Evolutionary conservation across 2,113 vertebrate genomes (phyloP), one percentile per base, ranked within the genome.

Genomic region (Lampris megalopsis): DNA sequence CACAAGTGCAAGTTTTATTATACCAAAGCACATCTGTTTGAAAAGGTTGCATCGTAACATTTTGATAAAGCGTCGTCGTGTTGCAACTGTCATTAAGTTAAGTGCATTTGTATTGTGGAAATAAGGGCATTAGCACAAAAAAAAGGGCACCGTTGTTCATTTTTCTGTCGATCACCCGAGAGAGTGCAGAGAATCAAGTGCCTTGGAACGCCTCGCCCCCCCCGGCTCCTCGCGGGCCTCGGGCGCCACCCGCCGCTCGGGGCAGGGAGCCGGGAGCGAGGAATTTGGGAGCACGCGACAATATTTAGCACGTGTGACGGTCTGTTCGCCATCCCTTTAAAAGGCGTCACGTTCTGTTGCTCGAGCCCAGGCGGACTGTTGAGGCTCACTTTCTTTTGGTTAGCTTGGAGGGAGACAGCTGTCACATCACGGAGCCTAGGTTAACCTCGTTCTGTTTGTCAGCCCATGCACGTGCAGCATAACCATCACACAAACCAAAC

Each of bases 161-260:
- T 84, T 74, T 75, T 78, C 63, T 73, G 71, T 88, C 74, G 57
- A 75, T 86, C 66, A 75, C 77, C 71, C 52, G 58, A 80, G 70
- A 87, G 75, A 83, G 85, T 76, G 86, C 90, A 85, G 83, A 91
- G 91, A 91, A 88, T 90, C 83, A 93, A 93, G 92, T 93, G 92
- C 92, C 92, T 93, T 92, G 88, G 91, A 90, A 88, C 79, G 91
- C 89, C 82, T 85, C 73, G 54, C 50, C 56, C 71, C 71, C 60
- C 53, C 68, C 86, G 68, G 71, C 80, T 85, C 68, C 73, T 77
- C 54, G 67, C 38, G 72, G 74, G 83, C 79, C 86, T 72, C 10
- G 24, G 82, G 67, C 71, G 83, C 79, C 86, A 72, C 10, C 35
- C 80, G 67, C 71, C 77, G 52, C 77, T 83, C 69, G 69, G 65